Conservation (phyloP, 2,888 invertebrate species). For the Plutella xylostella region DNA sequence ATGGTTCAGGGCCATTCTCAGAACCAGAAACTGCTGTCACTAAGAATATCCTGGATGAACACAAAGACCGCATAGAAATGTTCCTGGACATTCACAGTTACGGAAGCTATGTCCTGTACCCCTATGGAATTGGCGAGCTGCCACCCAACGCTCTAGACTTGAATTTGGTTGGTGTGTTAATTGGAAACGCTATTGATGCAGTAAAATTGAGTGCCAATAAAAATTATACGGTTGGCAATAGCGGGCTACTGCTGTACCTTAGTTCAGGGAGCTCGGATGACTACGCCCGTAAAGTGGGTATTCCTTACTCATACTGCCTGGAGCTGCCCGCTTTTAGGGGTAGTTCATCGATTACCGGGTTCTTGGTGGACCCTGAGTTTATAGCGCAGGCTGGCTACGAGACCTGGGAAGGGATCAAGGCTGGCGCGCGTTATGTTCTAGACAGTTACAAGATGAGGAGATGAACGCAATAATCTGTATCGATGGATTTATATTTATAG, state of each 20-base stretch:
- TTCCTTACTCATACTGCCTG: slow-evolving; percentile 69
- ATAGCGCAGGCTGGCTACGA: slow-evolving; percentile 67
- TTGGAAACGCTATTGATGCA: slow-evolving; percentile 43
- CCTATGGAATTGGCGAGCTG: slow-evolving; percentile 34
- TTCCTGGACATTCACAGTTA: slow-evolving; percentile 81
- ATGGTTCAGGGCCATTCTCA: slow-evolving; percentile 72
- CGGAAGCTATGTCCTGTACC: slow-evolving; percentile 67
- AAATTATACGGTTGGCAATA: slow-evolving; percentile 60
- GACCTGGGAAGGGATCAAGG: slow-evolving; percentile 58
- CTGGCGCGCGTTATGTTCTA: slow-evolving; percentile 31
- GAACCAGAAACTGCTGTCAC: slow-evolving; percentile 73
- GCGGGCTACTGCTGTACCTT: slow-evolving; percentile 57
- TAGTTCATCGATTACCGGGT: slow-evolving; percentile 41
- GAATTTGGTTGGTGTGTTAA: slow-evolving; percentile 35
- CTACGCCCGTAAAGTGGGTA: slow-evolving; percentile 61
- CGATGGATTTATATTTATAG: no score
- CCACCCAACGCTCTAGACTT: slow-evolving; percentile 53
- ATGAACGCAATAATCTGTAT: no score
- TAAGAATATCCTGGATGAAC: slow-evolving; percentile 60
- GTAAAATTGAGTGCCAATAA: slow-evolving; percentile 42
- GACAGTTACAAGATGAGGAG: slow-evolving; percentile 8
- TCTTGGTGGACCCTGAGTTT: slow-evolving; percentile 62
- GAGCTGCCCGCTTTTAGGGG: slow-evolving; percentile 66
- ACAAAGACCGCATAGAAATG: slow-evolving; percentile 61
- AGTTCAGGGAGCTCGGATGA: slow-evolving; percentile 75